Evolutionary conservation across 2,113 vertebrate genomes (phyloP).

Genomic region (Lepus timidus): DNA sequence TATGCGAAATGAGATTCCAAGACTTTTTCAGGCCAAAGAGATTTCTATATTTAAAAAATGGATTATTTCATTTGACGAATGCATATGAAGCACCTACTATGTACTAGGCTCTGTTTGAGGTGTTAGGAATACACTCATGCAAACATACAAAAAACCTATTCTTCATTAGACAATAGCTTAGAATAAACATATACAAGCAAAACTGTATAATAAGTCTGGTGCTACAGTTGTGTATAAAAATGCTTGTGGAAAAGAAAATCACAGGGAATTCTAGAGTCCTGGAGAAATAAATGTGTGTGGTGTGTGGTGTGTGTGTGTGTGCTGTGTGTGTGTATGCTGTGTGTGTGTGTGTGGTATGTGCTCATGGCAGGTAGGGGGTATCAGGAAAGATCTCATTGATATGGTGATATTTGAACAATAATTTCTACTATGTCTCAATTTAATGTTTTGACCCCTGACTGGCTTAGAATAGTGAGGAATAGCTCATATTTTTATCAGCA

Average conservation of each 20-base stretch:
- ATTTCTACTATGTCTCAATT: conserved; percentile 38
- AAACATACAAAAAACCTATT: accelerated
- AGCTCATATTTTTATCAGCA: conserved; percentile 63
- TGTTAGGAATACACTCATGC: not conserved
- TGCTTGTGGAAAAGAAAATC: not conserved
- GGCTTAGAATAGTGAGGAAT: not conserved
- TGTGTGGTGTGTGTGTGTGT: not conserved
- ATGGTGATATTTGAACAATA: not conserved
- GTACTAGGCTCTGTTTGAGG: not conserved
- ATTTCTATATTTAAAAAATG: not conserved
- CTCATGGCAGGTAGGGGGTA: accelerated
- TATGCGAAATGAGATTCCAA: not conserved
- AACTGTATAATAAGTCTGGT: not conserved
- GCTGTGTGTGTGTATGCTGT: too few species aligned
- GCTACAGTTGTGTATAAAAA: not conserved
- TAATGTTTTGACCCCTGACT: not conserved
- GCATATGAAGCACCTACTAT: not conserved
- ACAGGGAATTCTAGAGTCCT: not conserved
- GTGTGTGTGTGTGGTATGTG: not conserved
- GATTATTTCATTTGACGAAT: not conserved
- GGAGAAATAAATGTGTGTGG: not conserved
- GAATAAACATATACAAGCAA: not conserved
- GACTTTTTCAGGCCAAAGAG: accelerated
- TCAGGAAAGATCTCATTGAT: not conserved
- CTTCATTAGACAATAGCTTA: not conserved